phyloP scores from a whole-genome alignment of 2,797 vertebrate species.

The Fistularia tabacaria region DNA sequence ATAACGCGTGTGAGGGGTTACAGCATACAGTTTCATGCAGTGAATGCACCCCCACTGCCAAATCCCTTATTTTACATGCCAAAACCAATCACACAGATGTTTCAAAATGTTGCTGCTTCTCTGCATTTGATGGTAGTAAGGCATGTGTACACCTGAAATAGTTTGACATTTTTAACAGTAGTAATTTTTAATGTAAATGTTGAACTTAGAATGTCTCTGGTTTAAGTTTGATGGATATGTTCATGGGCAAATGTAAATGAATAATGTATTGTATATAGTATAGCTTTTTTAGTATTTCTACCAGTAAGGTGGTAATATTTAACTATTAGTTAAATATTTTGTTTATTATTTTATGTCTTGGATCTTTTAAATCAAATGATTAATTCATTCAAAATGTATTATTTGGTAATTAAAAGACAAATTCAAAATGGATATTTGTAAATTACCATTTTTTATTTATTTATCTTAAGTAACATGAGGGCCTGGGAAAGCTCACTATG shows the following conservation, averaged over 20 bases:
- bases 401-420: too few species aligned
- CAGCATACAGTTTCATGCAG: constrained; percentile 68
- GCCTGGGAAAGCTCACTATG: too few species aligned
- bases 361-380: too few species aligned
- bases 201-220: too few species aligned
- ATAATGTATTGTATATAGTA: too few species aligned
- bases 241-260: too few species aligned
- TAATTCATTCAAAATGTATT: too few species aligned
- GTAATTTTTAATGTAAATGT: neutral
- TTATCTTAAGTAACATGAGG: neutral
- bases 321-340: too few species aligned
- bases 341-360: too few species aligned
- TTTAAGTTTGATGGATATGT: too few species aligned
- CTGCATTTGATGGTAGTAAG: constrained; percentile 19
- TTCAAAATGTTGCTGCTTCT: constrained; percentile 32
- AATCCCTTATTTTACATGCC: constrained; percentile 70
- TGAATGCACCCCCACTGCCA: constrained; percentile 54
- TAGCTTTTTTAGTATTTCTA: too few species aligned
- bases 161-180: neutral
- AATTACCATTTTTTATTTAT: neutral
- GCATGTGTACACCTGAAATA: neutral
- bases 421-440: neutral
- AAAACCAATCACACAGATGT: constrained; percentile 66
- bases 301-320: too few species aligned
- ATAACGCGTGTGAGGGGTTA: constrained; percentile 66